phyloP scores from a whole-genome alignment of 2,113 vertebrate genomes.

The Caracal caracal region DNA sequence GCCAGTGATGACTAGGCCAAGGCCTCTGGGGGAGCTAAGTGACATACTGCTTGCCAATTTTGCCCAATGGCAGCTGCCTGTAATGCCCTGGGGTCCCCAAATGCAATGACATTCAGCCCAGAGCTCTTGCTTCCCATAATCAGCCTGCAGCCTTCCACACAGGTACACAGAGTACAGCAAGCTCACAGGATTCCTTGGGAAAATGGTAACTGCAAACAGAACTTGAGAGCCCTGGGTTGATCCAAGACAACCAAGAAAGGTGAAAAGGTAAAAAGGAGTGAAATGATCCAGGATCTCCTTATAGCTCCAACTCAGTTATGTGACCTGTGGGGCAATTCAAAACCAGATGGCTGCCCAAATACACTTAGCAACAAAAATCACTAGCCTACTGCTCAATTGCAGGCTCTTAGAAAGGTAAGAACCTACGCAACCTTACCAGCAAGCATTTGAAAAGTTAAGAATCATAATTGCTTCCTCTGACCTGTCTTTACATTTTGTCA shows the following conservation, averaged over 20 bases:
- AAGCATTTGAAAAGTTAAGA: not conserved
- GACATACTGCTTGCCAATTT: not conserved
- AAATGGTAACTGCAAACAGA: not conserved
- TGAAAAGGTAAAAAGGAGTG: not conserved
- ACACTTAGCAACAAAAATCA: not conserved
- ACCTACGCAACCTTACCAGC: not conserved
- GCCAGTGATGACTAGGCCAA: not conserved
- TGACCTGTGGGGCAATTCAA: not conserved
- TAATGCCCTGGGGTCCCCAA: not conserved
- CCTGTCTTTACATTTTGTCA: not conserved
- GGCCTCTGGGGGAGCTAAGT: not conserved
- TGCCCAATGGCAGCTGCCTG: not conserved
- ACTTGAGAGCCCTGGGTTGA: not conserved
- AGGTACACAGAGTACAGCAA: not conserved
- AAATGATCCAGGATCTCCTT: not conserved
- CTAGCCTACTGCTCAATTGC: not conserved
- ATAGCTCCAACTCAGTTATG: not conserved
- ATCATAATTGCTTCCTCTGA: not conserved
- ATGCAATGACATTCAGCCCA: not conserved
- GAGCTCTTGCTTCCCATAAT: not conserved
- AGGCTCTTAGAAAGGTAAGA: not conserved
- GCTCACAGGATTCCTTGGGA: not conserved
- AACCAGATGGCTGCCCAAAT: not conserved
- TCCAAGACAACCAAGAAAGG: not conserved
- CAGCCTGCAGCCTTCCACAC: not conserved